Evolutionary conservation across 1,140 invertebrate species (phyloP).

Genomic region (Anastrepha ludens): DNA sequence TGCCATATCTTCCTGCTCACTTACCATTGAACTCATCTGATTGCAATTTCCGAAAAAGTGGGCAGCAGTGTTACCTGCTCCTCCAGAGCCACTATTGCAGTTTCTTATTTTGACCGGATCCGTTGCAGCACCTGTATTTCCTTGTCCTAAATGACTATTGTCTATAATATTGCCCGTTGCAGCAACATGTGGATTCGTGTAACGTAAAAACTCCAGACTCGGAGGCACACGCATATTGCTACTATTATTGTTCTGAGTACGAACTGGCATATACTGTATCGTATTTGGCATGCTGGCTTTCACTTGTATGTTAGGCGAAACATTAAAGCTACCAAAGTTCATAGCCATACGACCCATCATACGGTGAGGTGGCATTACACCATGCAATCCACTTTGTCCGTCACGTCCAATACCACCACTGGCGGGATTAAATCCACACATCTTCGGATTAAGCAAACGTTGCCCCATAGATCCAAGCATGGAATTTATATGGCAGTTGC

Average conservation of each 20-base stretch:
- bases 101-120: slow-evolving; percentile 62
- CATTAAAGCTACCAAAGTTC: slow-evolving; percentile 68
- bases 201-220: slow-evolving; percentile 92
- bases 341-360: slow-evolving; percentile 75
- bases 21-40: slow-evolving; percentile 67
- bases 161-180: slow-evolving; percentile 77
- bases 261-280: slow-evolving; percentile 96
- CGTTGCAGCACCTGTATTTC: slow-evolving; percentile 82
- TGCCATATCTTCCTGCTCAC: slow-evolving; percentile 61
- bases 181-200: slow-evolving; percentile 81
- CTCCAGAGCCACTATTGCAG: slow-evolving; percentile 9
- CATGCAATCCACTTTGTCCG: slow-evolving; percentile 75
- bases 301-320: slow-evolving; percentile 87
- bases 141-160: slow-evolving; percentile 15
- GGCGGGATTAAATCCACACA: slow-evolving; percentile 67
- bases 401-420: slow-evolving; percentile 63
- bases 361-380: slow-evolving; percentile 71
- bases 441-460: slow-evolving; percentile 71
- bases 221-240: slow-evolving; percentile 85
- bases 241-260: slow-evolving; percentile 83
- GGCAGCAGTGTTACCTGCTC: slow-evolving; percentile 46
- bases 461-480: slow-evolving; percentile 62
- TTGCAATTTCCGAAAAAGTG: slow-evolving; percentile 75
- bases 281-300: slow-evolving; percentile 98
- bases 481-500: slow-evolving; percentile 59